A percentile compares a stretch with the other conserved stretches of the same genome.
Conservation (phyloP, 1,140 invertebrate genomes). For the Vanessa atalanta region DNA sequence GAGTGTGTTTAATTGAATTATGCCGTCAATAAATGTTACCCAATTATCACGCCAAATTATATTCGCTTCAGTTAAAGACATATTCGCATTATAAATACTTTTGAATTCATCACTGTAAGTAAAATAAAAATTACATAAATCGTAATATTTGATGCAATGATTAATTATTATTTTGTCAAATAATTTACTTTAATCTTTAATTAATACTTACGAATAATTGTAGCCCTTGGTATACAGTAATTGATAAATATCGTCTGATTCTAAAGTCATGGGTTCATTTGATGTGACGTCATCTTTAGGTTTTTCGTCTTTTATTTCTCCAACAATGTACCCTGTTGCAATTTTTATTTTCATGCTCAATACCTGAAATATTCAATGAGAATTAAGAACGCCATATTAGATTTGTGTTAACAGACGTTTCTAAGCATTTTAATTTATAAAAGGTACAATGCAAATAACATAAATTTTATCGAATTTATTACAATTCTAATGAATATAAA, state of each 20-base stretch:
- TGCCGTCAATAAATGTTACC: conserved; percentile 50
- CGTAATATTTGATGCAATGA: background rate
- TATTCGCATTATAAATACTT: conserved; percentile 44
- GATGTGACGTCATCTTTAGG: conserved; percentile 8
- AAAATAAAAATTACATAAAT: conserved; percentile 1
- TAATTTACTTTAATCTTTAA: conserved; percentile 11
- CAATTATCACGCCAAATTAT: conserved; percentile 51
- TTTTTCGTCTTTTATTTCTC: background rate
- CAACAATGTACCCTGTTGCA: conserved; percentile 32
- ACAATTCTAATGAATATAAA: too few species aligned
- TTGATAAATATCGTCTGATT: conserved; percentile 42
- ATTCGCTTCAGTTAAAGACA: conserved; percentile 40
- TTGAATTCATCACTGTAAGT: conserved; percentile 47
- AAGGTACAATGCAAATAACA: too few species aligned
- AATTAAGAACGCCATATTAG: too few species aligned
- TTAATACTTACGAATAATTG: conserved; percentile 40
- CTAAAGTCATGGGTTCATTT: conserved; percentile 16
- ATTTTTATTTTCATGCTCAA: conserved; percentile 39
- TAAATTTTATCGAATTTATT: too few species aligned
- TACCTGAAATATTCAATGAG: conserved; percentile 32
- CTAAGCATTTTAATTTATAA: too few species aligned
- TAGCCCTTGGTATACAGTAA: conserved; percentile 40
- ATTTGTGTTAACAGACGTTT: too few species aligned
- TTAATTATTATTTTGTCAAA: background rate
- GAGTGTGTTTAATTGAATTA: conserved; percentile 47